Base-by-base conservation (phyloP, 2,113 vertebrate species). In the Excalfactoria chinensis region DNA sequence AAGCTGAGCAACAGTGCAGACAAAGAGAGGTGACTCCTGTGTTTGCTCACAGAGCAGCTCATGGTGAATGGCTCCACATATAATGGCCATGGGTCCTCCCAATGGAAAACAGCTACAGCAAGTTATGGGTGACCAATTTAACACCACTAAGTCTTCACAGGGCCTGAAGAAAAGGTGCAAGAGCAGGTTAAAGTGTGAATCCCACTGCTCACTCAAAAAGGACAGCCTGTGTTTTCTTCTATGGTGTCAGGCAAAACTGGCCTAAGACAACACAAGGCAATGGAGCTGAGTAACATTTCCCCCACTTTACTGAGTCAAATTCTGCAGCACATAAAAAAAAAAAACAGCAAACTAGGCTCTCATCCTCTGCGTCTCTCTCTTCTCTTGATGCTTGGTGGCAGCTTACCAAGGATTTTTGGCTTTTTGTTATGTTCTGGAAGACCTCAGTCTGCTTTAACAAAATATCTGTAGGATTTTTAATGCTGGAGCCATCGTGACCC, bases 71-170 rank as follows among this genome's bases (percentile, higher is more conserved):
- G 70, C 64, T 55, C 51, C 55, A 1, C 11, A 12, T 82, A 8
- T 64, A 34, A 40, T 16, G 41, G 51, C 51, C 20, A 1, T 1
- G 13, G 6, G n/a, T 66, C 5, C 4, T 73, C 30, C 35, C 46
- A 18, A 34, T 2, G 40, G 28, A 46, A 70, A 64, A 26, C 9
- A 41, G 28, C 22, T 73, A 23, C 7, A 7, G 46, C 44, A 43
- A 34, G 37, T 19, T 51, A 56, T 0, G 0, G 25, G 16, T 15
- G 58, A 84, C 11, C 7, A 15, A 9, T 4, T 37, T 40, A 32
- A 46, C 30, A 44, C 18, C 37, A 34, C 25, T 43, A 70, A 35
- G 26, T 35, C 37, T 34, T 21, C 44, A 7, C 0, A 0, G 35
- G 4, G 15, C 13, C 58, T 71, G 37, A 26, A 44, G 41, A 28